These are phyloP conservation scores for Bubo bubo DNA, from an alignment of 2,113 vertebrate genomes.

Conservation along the genomic window DNA sequence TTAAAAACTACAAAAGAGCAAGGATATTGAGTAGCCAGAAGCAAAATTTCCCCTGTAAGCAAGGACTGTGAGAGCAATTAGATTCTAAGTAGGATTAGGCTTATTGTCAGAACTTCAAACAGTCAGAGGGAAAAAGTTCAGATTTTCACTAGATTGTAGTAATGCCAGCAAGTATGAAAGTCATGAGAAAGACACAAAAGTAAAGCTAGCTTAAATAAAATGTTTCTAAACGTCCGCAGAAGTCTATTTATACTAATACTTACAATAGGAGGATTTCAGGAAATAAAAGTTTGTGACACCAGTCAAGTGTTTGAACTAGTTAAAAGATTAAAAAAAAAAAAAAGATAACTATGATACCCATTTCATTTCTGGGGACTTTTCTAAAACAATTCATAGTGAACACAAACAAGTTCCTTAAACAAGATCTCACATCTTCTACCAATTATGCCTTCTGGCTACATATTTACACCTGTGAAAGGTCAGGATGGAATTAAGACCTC, in stretches of 20 bases:
- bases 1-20: conserved; percentile 7
- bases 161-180: neutral
- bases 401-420: neutral
- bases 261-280: neutral
- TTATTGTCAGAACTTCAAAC: neutral
- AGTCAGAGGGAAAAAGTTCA: neutral
- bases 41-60: neutral
- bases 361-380: neutral
- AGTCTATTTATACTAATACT: neutral
- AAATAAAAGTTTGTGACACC: neutral
- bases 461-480: neutral
- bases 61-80: neutral
- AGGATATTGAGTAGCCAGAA: conserved; percentile 1
- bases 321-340: neutral
- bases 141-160: neutral
- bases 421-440: neutral
- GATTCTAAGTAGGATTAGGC: neutral
- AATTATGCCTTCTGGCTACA: neutral
- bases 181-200: neutral
- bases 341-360: neutral
- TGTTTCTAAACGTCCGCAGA: neutral
- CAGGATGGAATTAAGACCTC: too few relatives aligned
- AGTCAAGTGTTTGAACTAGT: neutral
- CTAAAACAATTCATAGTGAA: neutral
- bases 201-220: neutral